phyloP scores from a whole-genome alignment of 2,113 vertebrate genomes.

The Tangachromis dhanisi region DNA sequence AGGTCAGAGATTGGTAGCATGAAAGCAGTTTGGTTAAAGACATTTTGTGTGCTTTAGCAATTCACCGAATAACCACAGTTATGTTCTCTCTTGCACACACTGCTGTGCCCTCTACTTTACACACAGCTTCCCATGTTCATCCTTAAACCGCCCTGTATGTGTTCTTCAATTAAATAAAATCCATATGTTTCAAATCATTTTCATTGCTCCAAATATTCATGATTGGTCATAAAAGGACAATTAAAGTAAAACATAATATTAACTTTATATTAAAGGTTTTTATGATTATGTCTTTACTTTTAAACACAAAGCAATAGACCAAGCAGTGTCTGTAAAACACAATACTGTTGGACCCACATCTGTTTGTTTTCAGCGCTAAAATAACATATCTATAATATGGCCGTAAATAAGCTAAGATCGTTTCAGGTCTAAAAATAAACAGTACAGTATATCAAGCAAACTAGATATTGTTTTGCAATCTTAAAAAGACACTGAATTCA shows the following conservation, averaged over 20 bases:
- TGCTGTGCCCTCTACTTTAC: background rate
- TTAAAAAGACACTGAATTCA: conserved; percentile 35
- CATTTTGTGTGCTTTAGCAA: conserved; percentile 31
- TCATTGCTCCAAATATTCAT: background rate
- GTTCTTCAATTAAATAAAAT: background rate
- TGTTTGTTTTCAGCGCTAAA: background rate
- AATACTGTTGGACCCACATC: background rate
- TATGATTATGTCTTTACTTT: background rate
- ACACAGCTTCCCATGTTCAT: background rate
- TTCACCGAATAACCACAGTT: background rate
- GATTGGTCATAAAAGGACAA: background rate
- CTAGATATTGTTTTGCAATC: conserved; percentile 5
- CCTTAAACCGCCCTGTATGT: conserved; percentile 7
- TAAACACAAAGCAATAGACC: background rate
- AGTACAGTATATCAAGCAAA: conserved; percentile 7
- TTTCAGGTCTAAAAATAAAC: background rate
- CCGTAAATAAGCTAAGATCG: background rate
- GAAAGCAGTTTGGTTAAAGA: conserved; percentile 41
- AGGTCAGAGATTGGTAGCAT: conserved; percentile 43
- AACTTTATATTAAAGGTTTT: background rate
- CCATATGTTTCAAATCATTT: background rate
- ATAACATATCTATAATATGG: background rate
- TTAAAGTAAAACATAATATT: background rate
- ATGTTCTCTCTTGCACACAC: background rate
- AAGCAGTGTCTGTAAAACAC: background rate